Evolutionary conservation across 2,888 invertebrate genomes (phyloP), one percentile per base, ranked within the genome.

Genomic region (Lasioglossum calceatum): DNA sequence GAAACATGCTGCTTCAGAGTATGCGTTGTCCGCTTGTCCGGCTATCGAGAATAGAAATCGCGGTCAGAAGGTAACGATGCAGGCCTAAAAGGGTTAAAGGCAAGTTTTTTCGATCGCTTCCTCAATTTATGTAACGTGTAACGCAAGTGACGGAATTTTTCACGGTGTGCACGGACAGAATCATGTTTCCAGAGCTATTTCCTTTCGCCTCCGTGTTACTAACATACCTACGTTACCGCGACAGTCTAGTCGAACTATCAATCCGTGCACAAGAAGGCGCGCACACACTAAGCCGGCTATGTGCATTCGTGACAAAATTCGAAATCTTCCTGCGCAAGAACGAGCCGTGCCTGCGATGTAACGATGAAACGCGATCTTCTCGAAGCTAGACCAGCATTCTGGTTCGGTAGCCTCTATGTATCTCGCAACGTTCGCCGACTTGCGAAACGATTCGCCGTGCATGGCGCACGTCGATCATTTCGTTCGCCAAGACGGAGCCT

Each of bases 111-210:
- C 67, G 67, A 36, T 67, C 67, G 67, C 67, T 67, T 67, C 67
- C 44, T 19, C 47, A 64, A 77, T 84, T 81, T 77, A 76, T n/a
- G 76, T 76, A 80, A 84, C 54, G 3, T n/a, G 76, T 73, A 83
- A 85, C 36, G 27, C 16, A 72, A 76, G 64, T 54, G 64, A 82
- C 70, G 44, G n/a, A 72, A 85, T 72, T 36, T 50, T 71, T 84
- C 74, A 42, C 10, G 5, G 4, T 32, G 58, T 5, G 23, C 16
- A 44, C 61, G 27, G 16, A 32, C 64, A 75, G 84, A 85, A 79
- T 85, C 84, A 79, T 83, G 72, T 85, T 85, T 85, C 83, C 75
- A 54, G 27, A 72, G 76, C 83, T 83, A 83, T 83, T 83, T 79
- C 79, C 79, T 85, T 85, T 83, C 83, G 82, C 74, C 77, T 27